Evolutionary conservation across 2,797 vertebrate genomes (phyloP), one percentile per base, ranked within the genome.

Genomic region (Petrocephalus sullivani): DNA sequence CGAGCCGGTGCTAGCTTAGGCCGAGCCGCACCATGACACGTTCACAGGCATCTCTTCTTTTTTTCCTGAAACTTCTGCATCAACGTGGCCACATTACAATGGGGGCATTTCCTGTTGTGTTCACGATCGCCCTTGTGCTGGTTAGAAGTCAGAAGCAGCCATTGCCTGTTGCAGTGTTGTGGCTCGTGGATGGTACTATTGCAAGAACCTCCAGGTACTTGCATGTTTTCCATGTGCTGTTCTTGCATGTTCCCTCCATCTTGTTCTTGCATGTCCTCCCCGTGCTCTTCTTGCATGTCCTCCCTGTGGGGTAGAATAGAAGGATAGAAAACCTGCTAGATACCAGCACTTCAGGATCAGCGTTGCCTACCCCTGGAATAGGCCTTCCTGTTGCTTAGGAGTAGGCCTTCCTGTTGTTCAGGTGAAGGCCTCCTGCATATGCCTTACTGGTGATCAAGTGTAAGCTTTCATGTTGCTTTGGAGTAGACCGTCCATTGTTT

Each of bases 1-100:
- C 93, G 89, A 90, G 57, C 10, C 9, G 49, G 87, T 93, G 85
- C 49, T 90, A 28, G 85, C 23, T 12, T 57, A 91, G 89, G 78
- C 61, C 71, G 71, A 58, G 51, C 82, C 4, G 19, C 82, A 28
- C 82, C 51, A 51, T 21, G 88, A 81, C 10, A 85, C 90, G 90
- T 90, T 85, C 37, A 90, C 89, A 1, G 87, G 46, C 46, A 90
- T 4, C 3, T 85, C n/a, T 82, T 84, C 12, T 89, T 90, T 28
- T 61, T 86, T 37, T 19, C 51, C 85, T 56, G 16, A 82, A 28
- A 51, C 90, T 21, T 83, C 41, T 57, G 90, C 85, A 92, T 88
- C 57, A 53, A 61, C 84, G 23, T 19, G 60, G n/a, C 16, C 33
- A 64, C 57, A 71, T 71, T 71, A 71, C 64, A 71, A 23, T 0